Evolutionary conservation across 64 coral and sea anemone genomes (phyloP).

Genomic region (Catalaphyllia jardinei): DNA sequence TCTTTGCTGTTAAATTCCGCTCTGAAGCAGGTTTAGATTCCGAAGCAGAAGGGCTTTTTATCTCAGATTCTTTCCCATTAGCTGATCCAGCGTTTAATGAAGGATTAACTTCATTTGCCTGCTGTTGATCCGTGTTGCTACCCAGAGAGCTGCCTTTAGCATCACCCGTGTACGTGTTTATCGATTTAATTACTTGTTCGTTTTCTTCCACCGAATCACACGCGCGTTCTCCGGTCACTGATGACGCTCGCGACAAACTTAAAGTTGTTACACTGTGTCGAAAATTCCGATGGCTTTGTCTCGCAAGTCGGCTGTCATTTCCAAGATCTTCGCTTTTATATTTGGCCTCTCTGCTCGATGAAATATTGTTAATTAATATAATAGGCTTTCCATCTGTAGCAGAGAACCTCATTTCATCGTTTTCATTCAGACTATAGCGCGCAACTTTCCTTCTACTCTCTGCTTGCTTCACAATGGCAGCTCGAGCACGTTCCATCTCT

Average conservation of each 20-base stretch:
- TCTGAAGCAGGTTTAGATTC: not conserved
- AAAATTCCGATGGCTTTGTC: not conserved
- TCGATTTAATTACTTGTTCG: not conserved
- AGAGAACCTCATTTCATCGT: not conserved
- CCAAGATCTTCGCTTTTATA: not conserved
- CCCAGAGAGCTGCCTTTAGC: not conserved
- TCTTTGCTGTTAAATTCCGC: not conserved
- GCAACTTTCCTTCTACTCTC: not conserved
- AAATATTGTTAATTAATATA: not conserved
- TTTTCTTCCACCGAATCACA: not conserved
- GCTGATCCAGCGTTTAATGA: not conserved
- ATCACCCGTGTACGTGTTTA: not conserved
- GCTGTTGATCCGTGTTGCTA: not conserved
- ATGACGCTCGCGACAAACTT: not conserved
- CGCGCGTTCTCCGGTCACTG: not conserved
- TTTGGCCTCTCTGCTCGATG: not conserved
- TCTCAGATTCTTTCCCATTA: not conserved
- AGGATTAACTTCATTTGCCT: not conserved
- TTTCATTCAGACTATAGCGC: not conserved
- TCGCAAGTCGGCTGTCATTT: not conserved
- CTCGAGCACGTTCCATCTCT: slow-evolving; percentile 36
- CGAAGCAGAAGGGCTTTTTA: not conserved
- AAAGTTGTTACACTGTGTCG: not conserved
- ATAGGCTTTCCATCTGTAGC: not conserved
- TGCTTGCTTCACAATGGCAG: not conserved